Conservation (phyloP, 2,888 invertebrate species). For the Tillus elongatus region DNA sequence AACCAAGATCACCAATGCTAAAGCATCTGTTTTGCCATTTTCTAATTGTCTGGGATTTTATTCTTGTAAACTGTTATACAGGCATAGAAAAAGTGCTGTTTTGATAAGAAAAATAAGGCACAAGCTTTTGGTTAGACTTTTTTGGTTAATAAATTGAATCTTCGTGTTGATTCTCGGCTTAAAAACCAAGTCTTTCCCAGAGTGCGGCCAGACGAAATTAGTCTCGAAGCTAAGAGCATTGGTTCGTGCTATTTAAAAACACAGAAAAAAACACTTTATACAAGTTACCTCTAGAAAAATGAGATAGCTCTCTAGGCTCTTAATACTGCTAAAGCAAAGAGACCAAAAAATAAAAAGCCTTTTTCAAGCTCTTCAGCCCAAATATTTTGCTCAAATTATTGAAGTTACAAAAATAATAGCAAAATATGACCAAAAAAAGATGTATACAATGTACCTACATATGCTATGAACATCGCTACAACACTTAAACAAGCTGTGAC, state of each 20-base stretch:
- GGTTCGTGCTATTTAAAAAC: conserved; percentile 18
- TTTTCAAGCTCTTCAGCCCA: too few species aligned
- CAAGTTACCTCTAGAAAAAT: conserved; percentile 17
- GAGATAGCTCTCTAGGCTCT: conserved; percentile 16
- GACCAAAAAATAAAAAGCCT: too few species aligned
- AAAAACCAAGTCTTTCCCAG: conserved; percentile 12
- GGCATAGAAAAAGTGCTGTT: too few species aligned
- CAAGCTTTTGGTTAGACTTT: too few species aligned
- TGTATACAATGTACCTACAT: conserved; percentile 13
- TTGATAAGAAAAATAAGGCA: too few species aligned
- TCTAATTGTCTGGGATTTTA: too few species aligned
- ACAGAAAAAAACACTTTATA: conserved; percentile 14
- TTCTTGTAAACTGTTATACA: too few species aligned
- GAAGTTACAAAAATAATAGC: conserved; percentile 7
- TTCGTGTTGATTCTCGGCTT: conserved; percentile 5
- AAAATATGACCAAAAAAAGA: conserved; percentile 14
- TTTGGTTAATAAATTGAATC: too few species aligned
- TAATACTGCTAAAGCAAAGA: conserved; percentile 13
- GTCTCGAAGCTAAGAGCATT: conserved; percentile 16
- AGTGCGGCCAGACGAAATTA: conserved; percentile 18
- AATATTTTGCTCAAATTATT: conserved; percentile 15
- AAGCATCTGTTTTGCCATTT: too few species aligned
- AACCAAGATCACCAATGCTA: too few species aligned
- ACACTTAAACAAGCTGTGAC: conserved; percentile 15
- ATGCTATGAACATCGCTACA: conserved; percentile 17